A percentile compares a stretch with the other conserved stretches of the same genome.
Evolutionary conservation across 1,140 invertebrate species (phyloP).

Genomic region (Limonius californicus): DNA sequence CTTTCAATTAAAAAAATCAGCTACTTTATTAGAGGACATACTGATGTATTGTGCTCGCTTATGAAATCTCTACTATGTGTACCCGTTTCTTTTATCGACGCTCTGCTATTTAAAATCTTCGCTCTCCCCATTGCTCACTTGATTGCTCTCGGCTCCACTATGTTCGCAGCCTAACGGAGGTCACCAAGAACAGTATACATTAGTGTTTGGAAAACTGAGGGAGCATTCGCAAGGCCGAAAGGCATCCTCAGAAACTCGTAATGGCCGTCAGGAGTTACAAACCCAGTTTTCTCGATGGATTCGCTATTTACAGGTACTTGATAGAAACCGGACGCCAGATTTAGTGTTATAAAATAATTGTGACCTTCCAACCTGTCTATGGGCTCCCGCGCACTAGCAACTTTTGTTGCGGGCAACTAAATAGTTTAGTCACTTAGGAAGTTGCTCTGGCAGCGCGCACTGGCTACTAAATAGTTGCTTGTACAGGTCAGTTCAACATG

Average conservation of each 20-base stretch:
- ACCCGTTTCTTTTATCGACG: no score
- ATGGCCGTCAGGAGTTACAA: conserved; percentile 24
- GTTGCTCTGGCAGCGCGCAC: not conserved
- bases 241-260: conserved; percentile 27
- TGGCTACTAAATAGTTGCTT: not conserved
- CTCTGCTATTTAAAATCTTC: no score
- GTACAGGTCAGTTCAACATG: not conserved
- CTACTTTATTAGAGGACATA: no score
- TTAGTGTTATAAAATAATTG: conserved; percentile 28
- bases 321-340: conserved; percentile 38
- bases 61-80: no score
- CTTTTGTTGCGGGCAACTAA: not conserved
- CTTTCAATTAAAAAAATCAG: no score
- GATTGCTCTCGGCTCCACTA: no score
- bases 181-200: no score
- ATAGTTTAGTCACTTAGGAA: no score
- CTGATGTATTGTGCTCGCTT: no score
- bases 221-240: conserved; percentile 25
- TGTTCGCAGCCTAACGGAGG: no score
- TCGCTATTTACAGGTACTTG: conserved; percentile 25
- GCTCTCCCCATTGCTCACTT: no score
- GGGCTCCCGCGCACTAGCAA: not conserved
- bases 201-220: no score
- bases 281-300: conserved; percentile 23
- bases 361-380: not conserved